Percentiles rank a stretch among this genome's conserved stretches.
Conservation (phyloP, 35 echinoderm and acorn worm genomes). For the Strongylocentrotus purpuratus region DNA sequence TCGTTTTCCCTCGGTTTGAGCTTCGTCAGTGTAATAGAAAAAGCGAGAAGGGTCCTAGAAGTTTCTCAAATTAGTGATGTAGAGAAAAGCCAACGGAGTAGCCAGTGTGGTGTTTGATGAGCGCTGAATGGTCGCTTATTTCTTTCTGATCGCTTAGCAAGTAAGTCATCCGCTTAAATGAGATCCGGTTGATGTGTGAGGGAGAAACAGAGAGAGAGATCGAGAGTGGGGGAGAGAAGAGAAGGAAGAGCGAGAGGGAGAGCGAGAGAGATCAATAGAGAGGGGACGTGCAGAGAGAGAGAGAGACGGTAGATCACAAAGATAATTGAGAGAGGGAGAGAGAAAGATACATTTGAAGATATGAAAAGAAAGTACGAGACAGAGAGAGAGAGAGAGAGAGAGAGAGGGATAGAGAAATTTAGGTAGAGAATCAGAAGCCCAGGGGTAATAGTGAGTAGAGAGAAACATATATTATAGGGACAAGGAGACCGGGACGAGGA, state of each 20-base stretch:
- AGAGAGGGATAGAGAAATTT: background rate
- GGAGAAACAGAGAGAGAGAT: background rate
- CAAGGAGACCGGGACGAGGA: background rate
- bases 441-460: too few species aligned
- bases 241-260: background rate
- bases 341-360: background rate
- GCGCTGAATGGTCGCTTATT: conserved; percentile 8
- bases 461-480: too few species aligned
- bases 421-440: too few species aligned
- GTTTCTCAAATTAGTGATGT: background rate
- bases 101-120: background rate
- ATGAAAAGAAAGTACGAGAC: background rate
- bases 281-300: background rate
- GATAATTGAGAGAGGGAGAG: background rate
- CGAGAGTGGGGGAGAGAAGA: background rate
- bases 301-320: background rate
- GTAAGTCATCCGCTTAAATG: background rate
- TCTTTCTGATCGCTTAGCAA: background rate
- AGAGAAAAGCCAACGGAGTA: background rate
- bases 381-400: background rate
- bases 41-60: background rate
- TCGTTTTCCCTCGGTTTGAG: background rate
- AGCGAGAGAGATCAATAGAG: too few species aligned
- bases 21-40: background rate
- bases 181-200: background rate